phyloP scores from a whole-genome alignment of 2,888 invertebrate species.

The Linyphia triangularis region DNA sequence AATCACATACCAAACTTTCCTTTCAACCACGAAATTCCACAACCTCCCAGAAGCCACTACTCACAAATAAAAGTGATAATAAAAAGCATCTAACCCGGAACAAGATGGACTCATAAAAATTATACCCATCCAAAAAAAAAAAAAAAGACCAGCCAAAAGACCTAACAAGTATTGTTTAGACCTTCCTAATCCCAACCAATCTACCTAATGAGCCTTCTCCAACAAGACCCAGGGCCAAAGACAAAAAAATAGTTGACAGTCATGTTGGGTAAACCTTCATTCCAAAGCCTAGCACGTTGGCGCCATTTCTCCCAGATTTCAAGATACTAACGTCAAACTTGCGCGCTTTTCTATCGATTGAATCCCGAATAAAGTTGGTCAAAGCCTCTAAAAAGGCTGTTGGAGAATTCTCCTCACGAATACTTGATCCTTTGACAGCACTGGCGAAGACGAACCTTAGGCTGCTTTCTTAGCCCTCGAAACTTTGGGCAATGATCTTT shows the following conservation, averaged over 20 bases:
- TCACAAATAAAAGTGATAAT: conserved; percentile 59
- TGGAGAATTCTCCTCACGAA: conserved; percentile 68
- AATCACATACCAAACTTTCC: neutral
- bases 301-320: conserved; percentile 71
- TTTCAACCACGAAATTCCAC: neutral
- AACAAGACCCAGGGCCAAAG: neutral
- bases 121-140: neutral
- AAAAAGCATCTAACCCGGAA: conserved; percentile 51
- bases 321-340: conserved; percentile 71
- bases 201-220: conserved; percentile 50
- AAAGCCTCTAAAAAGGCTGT: conserved; percentile 66
- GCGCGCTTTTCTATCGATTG: conserved; percentile 71
- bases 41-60: conserved; percentile 14
- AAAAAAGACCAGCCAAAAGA: no score
- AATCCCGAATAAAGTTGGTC: conserved; percentile 65
- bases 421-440: conserved; percentile 72
- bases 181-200: conserved; percentile 41
- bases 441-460: conserved; percentile 46
- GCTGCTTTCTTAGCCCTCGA: conserved; percentile 47
- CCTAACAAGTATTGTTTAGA: conserved; percentile 51
- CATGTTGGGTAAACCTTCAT: conserved; percentile 34
- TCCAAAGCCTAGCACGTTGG: conserved; percentile 62
- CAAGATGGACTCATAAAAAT: conserved; percentile 61
- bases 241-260: conserved; percentile 43
- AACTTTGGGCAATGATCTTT: conserved; percentile 66